phyloP scores from a whole-genome alignment of 2,888 invertebrate species.

The Athalia cordata region DNA sequence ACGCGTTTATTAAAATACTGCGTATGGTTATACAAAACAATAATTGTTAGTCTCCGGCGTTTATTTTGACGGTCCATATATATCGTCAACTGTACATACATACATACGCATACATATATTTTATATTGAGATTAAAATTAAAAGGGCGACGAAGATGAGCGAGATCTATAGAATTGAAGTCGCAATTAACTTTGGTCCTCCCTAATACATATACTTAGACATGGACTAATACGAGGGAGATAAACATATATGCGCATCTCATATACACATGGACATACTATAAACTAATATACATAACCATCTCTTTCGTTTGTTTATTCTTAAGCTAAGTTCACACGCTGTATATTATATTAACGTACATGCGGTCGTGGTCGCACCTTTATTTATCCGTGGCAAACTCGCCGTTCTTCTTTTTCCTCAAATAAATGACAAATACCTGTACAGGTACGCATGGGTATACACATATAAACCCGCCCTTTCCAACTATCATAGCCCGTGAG shows the following conservation, averaged over 20 bases:
- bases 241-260: background rate
- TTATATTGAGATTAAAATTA: background rate
- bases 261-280: background rate
- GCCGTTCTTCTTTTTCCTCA: constrained; percentile 1
- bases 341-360: background rate
- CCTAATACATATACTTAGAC: background rate
- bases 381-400: constrained; percentile 25
- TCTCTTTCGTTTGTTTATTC: constrained; percentile 24
- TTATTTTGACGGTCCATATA: background rate
- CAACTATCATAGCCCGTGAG: no score
- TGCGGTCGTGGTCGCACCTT: background rate
- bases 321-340: constrained; percentile 33
- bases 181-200: background rate
- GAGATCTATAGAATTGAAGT: background rate
- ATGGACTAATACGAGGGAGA: background rate
- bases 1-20: no score
- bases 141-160: background rate
- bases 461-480: background rate
- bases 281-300: background rate
- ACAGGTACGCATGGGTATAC: background rate
- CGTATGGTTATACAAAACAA: constrained; percentile 3
- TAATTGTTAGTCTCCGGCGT: constrained; percentile 23
- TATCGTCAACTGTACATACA: background rate
- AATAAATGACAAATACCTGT: background rate
- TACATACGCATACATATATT: background rate